Evolutionary conservation across 2,113 vertebrate genomes (phyloP), one percentile per base, ranked within the genome.

Genomic region (Takifugu bimaculatus): DNA sequence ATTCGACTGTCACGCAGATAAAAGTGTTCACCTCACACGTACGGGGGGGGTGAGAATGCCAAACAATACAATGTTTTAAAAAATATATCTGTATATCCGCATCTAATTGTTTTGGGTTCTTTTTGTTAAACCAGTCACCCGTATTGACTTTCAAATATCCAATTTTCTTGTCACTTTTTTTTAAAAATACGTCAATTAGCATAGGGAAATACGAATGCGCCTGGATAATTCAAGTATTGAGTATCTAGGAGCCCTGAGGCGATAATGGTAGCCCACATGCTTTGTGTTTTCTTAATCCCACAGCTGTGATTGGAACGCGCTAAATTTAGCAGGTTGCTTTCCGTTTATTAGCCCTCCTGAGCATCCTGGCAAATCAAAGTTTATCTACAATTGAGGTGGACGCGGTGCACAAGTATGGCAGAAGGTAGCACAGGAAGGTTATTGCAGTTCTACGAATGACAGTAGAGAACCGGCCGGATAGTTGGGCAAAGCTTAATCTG

Each of bases 131-230:
- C 20, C 20, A 20, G 20, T 47, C 28, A 35, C 15, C 49, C 32
- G 54, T 5, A 27, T 29, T 63, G 59, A 47, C 2, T 2, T 74
- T 53, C 42, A 28, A 60, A 53, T 29, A 29, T 29, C 28, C 5
- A 29, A 29, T 75, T 69, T 60, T 50, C 54, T 6, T 45, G 56
- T 68, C 42, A 65, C 12, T 20, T 20, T 20, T 20, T 20, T 20
- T 20, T 20, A 20, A 20, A 20, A 20, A 20, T 20, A 7, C 13
- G 13, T 53, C 65, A 76, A 74, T 77, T 66, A 73, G 67, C 56
- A 67, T 66, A 56, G 15, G 61, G 62, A 35, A 52, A 75, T 78
- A 78, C 57, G 13, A 44, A 72, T 57, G 56, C 50, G 56, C 54
- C 27, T 52, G 15, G 13, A 60, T 51, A 26, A 67, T 63, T 71